Conservation (phyloP, 2,113 vertebrate genomes). For the Misgurnus mizolepis region DNA sequence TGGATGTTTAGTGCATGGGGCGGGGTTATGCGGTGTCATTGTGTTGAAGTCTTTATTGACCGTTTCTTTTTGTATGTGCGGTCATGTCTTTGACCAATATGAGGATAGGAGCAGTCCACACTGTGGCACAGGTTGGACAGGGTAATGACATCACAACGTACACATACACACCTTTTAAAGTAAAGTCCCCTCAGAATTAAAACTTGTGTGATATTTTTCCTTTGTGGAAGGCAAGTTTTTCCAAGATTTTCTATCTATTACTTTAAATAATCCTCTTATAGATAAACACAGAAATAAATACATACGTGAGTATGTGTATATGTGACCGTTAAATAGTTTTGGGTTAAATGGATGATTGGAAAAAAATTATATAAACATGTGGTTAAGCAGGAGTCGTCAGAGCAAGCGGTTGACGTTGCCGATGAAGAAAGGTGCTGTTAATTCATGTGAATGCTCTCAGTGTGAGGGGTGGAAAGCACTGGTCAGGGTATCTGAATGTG, state of each 20-base stretch:
- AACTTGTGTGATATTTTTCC: too few species aligned
- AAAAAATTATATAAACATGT: neutral
- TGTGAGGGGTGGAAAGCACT: constrained; percentile 24
- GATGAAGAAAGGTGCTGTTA: constrained; percentile 42
- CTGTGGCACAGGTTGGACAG: neutral
- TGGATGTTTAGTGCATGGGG: neutral
- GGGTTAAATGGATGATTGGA: neutral
- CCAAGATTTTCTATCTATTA: too few species aligned
- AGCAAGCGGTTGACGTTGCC: neutral
- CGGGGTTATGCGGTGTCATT: neutral
- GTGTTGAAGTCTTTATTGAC: neutral
- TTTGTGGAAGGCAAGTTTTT: too few species aligned
- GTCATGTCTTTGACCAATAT: neutral
- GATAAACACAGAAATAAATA: too few species aligned
- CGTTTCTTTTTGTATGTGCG: neutral
- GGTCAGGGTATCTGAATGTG: constrained; percentile 36
- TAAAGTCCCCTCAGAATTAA: too few species aligned
- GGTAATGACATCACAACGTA: neutral
- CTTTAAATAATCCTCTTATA: too few species aligned
- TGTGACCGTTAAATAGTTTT: neutral
- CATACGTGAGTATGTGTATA: too few species aligned
- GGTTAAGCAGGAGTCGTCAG: neutral
- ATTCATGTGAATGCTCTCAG: constrained; percentile 44
- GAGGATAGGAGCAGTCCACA: neutral
- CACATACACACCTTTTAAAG: neutral